A percentile compares a stretch with the other conserved stretches of the same genome.
phyloP scores from a whole-genome alignment of 2,888 invertebrate genomes.

The Prenolepis imparis region DNA sequence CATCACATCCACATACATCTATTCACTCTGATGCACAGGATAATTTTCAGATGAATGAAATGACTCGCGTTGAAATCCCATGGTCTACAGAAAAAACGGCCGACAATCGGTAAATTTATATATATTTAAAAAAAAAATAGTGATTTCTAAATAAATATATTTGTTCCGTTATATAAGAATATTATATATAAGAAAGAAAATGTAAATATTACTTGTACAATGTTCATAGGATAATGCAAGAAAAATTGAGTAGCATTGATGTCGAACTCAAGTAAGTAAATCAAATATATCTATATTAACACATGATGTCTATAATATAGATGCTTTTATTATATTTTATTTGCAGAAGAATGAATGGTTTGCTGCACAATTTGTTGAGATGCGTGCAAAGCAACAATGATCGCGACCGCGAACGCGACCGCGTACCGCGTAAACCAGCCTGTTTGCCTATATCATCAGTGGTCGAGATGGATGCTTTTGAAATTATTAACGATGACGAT shows the following conservation, averaged over 20 bases:
- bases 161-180: no score
- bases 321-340: background rate
- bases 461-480: background rate
- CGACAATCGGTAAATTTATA: no score
- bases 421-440: background rate
- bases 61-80: background rate
- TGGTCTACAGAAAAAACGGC: no score
- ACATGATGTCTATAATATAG: background rate
- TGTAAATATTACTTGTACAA: no score
- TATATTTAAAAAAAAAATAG: no score
- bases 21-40: background rate
- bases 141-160: no score
- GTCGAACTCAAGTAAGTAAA: background rate
- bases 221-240: background rate
- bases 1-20: no score
- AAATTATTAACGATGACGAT: background rate
- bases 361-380: background rate
- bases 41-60: background rate
- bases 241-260: constrained; percentile 2
- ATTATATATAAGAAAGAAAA: no score
- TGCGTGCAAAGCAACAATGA: background rate
- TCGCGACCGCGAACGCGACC: no score
- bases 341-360: background rate
- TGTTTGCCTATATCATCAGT: background rate
- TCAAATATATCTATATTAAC: background rate